Evolutionary conservation across 2,797 vertebrate species (phyloP).

Genomic region (Rallus crepitans): DNA sequence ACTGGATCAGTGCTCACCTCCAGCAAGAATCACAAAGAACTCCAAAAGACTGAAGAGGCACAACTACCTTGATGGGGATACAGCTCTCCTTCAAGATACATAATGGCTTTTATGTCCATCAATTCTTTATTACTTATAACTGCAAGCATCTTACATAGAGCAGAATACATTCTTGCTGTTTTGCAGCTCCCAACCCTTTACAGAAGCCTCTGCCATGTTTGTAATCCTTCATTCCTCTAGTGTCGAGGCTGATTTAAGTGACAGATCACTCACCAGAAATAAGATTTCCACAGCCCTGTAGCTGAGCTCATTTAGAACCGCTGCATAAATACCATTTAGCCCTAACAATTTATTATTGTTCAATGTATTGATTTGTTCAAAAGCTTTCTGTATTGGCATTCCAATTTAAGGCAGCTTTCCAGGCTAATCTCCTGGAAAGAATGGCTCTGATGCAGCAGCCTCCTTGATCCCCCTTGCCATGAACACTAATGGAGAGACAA

Average conservation of each 20-base stretch:
- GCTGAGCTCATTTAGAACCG: not conserved
- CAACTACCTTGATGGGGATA: not conserved
- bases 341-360: conserved; percentile 40
- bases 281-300: not conserved
- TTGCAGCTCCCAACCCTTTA: not conserved
- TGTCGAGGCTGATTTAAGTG: not conserved
- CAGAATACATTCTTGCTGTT: not conserved
- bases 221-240: not conserved
- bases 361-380: conserved; percentile 43
- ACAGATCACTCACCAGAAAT: not conserved
- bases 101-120: not conserved
- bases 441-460: not conserved
- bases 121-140: not conserved
- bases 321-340: conserved; percentile 1
- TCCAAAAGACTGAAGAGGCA: not conserved
- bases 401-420: conserved; percentile 35
- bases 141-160: not conserved
- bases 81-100: not conserved
- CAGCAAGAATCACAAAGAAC: not conserved
- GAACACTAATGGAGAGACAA: not conserved
- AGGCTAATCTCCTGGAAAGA: conserved; percentile 26
- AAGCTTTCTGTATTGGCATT: conserved; percentile 54
- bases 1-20: not conserved
- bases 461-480: not conserved
- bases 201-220: not conserved